Base-by-base conservation (phyloP, 2,888 invertebrate genomes). In the Leptinotarsa rubiginosa region DNA sequence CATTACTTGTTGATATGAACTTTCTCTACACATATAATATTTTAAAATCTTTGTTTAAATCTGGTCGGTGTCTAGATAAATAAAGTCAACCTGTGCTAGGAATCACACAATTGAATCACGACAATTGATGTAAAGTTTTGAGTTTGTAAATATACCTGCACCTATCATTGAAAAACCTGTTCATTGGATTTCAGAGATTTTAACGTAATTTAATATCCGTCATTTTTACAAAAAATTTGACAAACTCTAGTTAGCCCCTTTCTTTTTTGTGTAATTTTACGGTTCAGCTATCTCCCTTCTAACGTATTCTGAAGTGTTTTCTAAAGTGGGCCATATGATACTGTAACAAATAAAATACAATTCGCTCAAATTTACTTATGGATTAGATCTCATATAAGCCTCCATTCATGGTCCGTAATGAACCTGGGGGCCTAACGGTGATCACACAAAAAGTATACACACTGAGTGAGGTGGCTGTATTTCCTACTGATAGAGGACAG, bases 281-380 rank as follows among this genome's bases (percentile, higher is more conserved):
- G 56, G 20, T 47, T 25, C 13, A 47, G 47, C 18, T 22, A 56
- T 41, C 70, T 47, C 65, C n/a, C 41, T 59, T 47, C 13, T 54
- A 20, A 70, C 62, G 52, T 20, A 47, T 54, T 25, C 13, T 62
- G 62, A 68, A 56, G 31, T 75, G 20, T 69, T 67, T 64, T 67
- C 65, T 71, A 50, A 69, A 74, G 69, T 41, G 54, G 56, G 72
- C 74, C 76, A 75, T 74, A 70, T 70, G 74, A 78, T 73, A 70
- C 72, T 72, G 69, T 68, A 75, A 70, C 75, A 71, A 74, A 78
- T 75, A 70, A 76, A 80, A 76, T 78, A 79, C 77, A 77, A 77
- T 79, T 80, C 75, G 75, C 76, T 78, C 77, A 80, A 80, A 80
- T 80, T 79, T 80, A 72, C 78, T 80, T 80, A 80, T 71, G 79